Base-by-base conservation (phyloP, 64 coral and sea anemone genomes). In the Hydrozoanthus tunicans region DNA sequence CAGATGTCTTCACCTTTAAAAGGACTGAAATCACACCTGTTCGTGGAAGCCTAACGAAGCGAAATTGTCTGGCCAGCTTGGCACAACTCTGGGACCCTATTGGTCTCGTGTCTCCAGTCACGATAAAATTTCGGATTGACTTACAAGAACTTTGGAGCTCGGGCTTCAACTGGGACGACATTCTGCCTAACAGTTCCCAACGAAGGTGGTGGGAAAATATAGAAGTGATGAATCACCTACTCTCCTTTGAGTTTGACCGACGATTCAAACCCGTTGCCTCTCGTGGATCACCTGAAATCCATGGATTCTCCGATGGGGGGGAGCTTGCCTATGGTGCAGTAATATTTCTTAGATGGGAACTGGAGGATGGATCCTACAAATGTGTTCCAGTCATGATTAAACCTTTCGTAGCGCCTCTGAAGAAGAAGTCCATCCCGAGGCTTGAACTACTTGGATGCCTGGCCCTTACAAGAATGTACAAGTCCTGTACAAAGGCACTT, bases 31-130 rank as follows among this genome's bases (percentile, higher is more conserved):
- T 90, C n/a, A 90, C 54, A 8, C 32, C 53, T 63, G 7, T 77
- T 43, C 86, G 59, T 26, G 15, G 43, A 17, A 61, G 27, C 5
- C 24, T 78, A 58, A 78, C 73, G 6, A 90, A 90, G 73, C 68
- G 73, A 77, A 23, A 63, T 51, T 90, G 86, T 51, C 59, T 90
- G 59, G 86, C 89, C 12, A 51, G 56, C 23, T 62, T 69, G 17
- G 74, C 89, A 90, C 89, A 90, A 79, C 73, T 90, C 76, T 90
- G 77, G 89, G 89, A 80, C 53, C 76, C 89, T 13, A 65, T 80
- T 66, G 89, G 89, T 17, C 89, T 90, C 53, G 61, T 80, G 64
- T 77, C 61, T 53, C 62, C 76, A n/a, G 89, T 90, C 78, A 90
- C 76, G 51, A 61, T 70, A 53, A 90, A 67, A 67, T 80, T 90